Conservation (phyloP, 2,888 invertebrate genomes). For the Stenodema calcarata region DNA sequence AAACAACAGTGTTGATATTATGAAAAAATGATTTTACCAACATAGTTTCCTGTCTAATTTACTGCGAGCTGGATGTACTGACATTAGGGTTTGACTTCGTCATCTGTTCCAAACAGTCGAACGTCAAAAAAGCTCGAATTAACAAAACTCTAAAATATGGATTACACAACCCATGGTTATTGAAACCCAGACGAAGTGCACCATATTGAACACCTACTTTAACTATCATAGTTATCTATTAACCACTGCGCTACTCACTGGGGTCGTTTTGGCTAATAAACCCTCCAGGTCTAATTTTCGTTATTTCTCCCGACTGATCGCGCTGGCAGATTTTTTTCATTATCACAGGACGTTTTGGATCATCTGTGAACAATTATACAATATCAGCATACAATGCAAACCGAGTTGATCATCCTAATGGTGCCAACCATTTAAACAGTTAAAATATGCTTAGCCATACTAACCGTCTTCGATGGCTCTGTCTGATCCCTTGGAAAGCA, state of each 20-base stretch:
- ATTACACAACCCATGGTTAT: too few relatives aligned
- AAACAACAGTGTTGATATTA: too few relatives aligned
- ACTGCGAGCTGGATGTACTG: too few relatives aligned
- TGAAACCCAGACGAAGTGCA: neutral
- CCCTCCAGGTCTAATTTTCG: constrained; percentile 42
- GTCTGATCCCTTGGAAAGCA: neutral
- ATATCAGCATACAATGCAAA: neutral
- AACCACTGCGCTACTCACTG: neutral
- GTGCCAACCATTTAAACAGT: neutral
- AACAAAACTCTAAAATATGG: neutral
- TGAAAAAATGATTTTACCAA: too few relatives aligned
- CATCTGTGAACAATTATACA: constrained; percentile 37
- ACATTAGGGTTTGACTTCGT: too few relatives aligned
- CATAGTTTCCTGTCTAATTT: too few relatives aligned
- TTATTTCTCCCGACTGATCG: constrained; percentile 51
- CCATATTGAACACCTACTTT: neutral
- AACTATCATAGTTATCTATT: too few relatives aligned
- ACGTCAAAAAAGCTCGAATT: too few relatives aligned
- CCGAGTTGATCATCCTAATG: neutral
- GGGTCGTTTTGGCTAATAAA: constrained; percentile 27
- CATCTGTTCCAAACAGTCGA: too few relatives aligned
- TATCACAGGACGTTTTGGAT: constrained; percentile 50
- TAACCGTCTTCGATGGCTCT: neutral
- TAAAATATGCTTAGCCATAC: neutral
- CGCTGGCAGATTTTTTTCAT: constrained; percentile 53